Evolutionary conservation across 2,113 vertebrate species (phyloP).

Genomic region (Proterorhinus semilunaris): DNA sequence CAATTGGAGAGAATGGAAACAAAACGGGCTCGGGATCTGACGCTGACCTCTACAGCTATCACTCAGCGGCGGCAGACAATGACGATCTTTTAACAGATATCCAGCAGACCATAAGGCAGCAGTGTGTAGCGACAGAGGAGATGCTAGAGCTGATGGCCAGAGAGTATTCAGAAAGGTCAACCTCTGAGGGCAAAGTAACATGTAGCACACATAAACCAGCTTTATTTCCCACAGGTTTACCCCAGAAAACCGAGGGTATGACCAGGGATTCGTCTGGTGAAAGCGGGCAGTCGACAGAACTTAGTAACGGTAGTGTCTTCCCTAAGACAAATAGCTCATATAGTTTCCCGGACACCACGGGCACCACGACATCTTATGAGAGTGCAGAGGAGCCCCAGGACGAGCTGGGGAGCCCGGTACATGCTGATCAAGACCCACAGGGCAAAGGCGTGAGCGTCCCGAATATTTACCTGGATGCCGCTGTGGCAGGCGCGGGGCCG

Average conservation of each 20-base stretch:
- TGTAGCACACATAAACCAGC: constrained; percentile 11
- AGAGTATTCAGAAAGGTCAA: constrained; percentile 40
- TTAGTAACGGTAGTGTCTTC: constrained; percentile 59
- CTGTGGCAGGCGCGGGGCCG: constrained; percentile 16
- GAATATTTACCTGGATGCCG: constrained; percentile 36
- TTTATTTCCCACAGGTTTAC: constrained; percentile 4
- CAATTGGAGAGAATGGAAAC: constrained; percentile 75
- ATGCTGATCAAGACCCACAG: constrained; percentile 19
- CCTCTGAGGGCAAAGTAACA: constrained; percentile 24
- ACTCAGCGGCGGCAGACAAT: constrained; percentile 87
- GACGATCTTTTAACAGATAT: constrained; percentile 92
- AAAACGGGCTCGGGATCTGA: constrained; percentile 90
- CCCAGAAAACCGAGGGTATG: constrained; percentile 15
- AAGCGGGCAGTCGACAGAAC: constrained; percentile 56
- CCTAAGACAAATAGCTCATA: constrained; percentile 68
- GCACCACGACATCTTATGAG: constrained; percentile 69
- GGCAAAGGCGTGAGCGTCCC: constrained; percentile 15
- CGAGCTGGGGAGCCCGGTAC: constrained; percentile 52
- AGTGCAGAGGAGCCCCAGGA: constrained; percentile 69
- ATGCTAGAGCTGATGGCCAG: constrained; percentile 50
- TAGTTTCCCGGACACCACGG: constrained; percentile 70
- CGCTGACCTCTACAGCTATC: constrained; percentile 92
- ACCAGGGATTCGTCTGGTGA: constrained; percentile 60
- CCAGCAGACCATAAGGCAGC: constrained; percentile 86
- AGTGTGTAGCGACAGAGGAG: constrained; percentile 68